These are phyloP conservation scores for Orycteropus afer DNA, from an alignment of 2,113 vertebrate genomes.

Conservation along the genomic window DNA sequence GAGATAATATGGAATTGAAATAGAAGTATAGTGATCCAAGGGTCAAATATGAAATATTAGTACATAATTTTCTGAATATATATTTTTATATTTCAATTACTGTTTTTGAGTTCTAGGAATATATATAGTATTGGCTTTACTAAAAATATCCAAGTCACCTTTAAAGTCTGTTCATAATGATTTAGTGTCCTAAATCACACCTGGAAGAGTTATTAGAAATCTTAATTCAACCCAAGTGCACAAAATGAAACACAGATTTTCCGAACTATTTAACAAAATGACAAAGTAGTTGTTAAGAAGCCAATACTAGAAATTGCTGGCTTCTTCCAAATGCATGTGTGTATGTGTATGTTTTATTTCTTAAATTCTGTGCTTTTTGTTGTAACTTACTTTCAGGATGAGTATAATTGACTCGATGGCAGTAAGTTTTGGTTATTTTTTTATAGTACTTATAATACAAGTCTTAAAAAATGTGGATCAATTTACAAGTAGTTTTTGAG, in stretches of 20 bases:
- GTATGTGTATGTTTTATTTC: neutral
- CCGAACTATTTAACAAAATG: neutral
- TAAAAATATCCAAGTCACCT: constrained; percentile 15
- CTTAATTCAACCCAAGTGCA: constrained; percentile 9
- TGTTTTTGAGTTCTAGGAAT: constrained; percentile 17
- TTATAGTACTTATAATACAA: neutral
- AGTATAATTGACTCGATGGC: too few species aligned
- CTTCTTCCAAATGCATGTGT: neutral
- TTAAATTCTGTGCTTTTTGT: neutral
- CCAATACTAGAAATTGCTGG: neutral
- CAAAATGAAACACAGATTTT: neutral
- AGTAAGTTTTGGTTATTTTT: too few species aligned
- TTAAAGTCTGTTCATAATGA: neutral
- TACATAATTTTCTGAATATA: constrained; percentile 48
- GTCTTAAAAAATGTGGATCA: neutral
- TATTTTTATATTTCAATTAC: constrained; percentile 51
- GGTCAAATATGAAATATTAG: constrained; percentile 25
- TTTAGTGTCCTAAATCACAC: constrained; percentile 1
- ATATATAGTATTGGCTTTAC: neutral
- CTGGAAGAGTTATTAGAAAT: neutral
- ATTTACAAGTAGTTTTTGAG: neutral
- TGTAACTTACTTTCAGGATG: neutral
- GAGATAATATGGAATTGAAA: constrained; percentile 11
- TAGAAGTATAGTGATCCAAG: neutral
- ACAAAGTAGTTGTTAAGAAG: neutral